Conservation (phyloP, 2,113 vertebrate genomes). For the Coryphaenoides rupestris region DNA sequence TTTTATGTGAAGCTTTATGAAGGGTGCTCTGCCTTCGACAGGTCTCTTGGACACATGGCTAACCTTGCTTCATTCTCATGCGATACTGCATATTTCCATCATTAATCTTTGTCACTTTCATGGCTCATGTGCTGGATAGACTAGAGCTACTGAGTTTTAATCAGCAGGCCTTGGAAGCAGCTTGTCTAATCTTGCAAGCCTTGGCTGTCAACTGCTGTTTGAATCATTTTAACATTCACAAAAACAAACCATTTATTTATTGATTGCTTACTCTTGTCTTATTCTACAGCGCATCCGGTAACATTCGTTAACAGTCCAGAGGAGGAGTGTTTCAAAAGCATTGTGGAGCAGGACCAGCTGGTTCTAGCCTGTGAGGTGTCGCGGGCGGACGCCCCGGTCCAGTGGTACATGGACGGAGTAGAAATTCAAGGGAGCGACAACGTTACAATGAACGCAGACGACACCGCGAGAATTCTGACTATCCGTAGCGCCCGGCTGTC, state of each 20-base stretch:
- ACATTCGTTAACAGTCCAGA: conserved; percentile 70
- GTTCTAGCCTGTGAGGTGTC: conserved; percentile 71
- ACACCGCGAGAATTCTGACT: conserved; percentile 49
- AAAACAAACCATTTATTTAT: conserved; percentile 1
- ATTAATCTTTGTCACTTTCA: conserved; percentile 34
- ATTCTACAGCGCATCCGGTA: conserved; percentile 63
- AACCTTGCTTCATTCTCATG: neutral
- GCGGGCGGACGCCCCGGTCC: conserved; percentile 53
- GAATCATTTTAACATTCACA: neutral
- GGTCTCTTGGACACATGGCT: neutral
- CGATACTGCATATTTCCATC: neutral
- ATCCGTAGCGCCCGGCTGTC: conserved; percentile 59
- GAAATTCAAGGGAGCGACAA: conserved; percentile 57
- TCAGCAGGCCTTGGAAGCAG: conserved; percentile 46
- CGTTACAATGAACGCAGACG: conserved; percentile 51
- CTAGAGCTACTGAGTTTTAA: conserved; percentile 23
- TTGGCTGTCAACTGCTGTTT: conserved; percentile 19
- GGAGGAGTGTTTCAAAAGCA: conserved; percentile 70
- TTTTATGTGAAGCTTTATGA: conserved; percentile 17
- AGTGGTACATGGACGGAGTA: conserved; percentile 76
- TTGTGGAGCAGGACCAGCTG: conserved; percentile 68
- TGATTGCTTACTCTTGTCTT: conserved; percentile 16
- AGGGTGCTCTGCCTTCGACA: neutral
- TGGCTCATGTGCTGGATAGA: conserved; percentile 10
- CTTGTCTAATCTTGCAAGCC: conserved; percentile 54